Base-by-base conservation (phyloP, 2,113 vertebrate species). In the Cynocephalus volans region DNA sequence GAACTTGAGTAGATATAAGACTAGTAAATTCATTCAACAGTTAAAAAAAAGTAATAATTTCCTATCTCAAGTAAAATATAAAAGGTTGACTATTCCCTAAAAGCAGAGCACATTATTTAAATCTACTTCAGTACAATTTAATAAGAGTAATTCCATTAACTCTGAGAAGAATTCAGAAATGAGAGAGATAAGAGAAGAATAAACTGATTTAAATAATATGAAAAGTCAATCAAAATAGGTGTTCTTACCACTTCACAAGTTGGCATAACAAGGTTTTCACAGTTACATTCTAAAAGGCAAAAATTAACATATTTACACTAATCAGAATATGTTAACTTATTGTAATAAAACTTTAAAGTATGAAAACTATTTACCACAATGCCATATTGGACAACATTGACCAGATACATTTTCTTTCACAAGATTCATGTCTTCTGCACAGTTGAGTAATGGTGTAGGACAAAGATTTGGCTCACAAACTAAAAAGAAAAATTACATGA, bases 381-480 rank as follows among this genome's bases (percentile, higher is more conserved):
- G 99, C 98, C 99, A 99, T 79, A 99, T 98, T 3, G 99, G 99
- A 97, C 99, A 99, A 98, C 99, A 99, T 45, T 98, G 98, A 15
- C 98, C 99, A 13, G 98, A 98, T 56, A 99, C 26, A 86, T 98
- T 98, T 96, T 98, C 98, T 98, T 99, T 99, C 92, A 99, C 98
- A 98, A 99, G 98, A 60, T 97, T 98, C 97, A 98, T 99, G 88
- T 99, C 99, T 97, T 98, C 97, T 94, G 99, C 98, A 98, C 99
- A 99, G 73, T 96, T 99, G 92, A 99, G 85, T 70, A 98, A 83
- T 96, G 99, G 98, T 75, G 98, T 94, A 83, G 99, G 98, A 95
- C 99, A 99, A 96, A 99, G 98, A 97, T 98, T 99, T 96, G 99
- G 99, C 88, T 99, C 99, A 76, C 99, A 99, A 84, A 99, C 99